These are phyloP conservation scores for Plutomurus gul DNA, from an alignment of 1,140 invertebrate species.

Conservation along the genomic window DNA sequence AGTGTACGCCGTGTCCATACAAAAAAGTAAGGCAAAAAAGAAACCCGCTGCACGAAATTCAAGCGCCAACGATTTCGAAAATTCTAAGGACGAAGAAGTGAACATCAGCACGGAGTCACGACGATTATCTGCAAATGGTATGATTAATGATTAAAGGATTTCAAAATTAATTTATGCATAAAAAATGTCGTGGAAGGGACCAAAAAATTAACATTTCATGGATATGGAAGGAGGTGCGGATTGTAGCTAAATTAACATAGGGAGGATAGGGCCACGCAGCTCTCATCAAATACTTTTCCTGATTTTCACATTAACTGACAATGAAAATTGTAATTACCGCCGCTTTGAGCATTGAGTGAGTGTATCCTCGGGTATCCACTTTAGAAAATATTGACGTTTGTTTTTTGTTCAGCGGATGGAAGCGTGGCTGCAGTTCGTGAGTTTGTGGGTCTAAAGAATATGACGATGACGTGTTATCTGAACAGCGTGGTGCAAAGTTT, in stretches of 20 bases:
- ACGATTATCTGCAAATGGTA: background rate
- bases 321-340: too few relatives aligned
- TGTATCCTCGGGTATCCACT: too few relatives aligned
- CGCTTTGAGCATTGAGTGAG: too few relatives aligned
- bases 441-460: constrained; percentile 88
- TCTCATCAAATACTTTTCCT: too few relatives aligned
- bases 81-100: background rate
- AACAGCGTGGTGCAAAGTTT: constrained; percentile 88
- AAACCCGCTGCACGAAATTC: background rate
- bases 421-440: constrained; percentile 55
- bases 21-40: background rate
- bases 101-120: background rate
- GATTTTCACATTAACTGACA: too few relatives aligned
- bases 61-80: background rate
- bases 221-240: too few relatives aligned
- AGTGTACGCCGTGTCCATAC: background rate
- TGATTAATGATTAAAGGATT: background rate
- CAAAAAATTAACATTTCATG: too few relatives aligned
- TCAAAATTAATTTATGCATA: background rate
- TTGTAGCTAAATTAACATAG: too few relatives aligned
- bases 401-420: background rate
- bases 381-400: too few relatives aligned
- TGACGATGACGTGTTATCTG: constrained; percentile 93
- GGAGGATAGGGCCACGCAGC: too few relatives aligned
- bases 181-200: too few relatives aligned